phyloP scores from a whole-genome alignment of 2,797 vertebrate genomes.

The Champsocephalus gunnari region DNA sequence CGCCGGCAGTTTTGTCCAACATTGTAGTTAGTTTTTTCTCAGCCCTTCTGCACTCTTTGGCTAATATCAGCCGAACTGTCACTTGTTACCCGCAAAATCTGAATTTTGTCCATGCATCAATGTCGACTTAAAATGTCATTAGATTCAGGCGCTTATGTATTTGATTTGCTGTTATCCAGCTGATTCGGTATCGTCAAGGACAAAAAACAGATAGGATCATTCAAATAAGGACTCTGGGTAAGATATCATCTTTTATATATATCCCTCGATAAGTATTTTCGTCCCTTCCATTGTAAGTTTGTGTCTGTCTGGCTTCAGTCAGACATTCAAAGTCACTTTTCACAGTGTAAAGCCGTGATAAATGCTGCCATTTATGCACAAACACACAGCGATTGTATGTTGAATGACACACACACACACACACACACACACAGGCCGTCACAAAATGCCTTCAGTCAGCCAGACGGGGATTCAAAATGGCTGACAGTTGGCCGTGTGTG shows the following conservation, averaged over 20 bases:
- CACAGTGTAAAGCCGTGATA: constrained; percentile 35
- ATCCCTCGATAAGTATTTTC: background rate
- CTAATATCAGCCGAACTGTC: too few species aligned
- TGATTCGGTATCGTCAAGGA: background rate
- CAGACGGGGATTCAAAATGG: constrained; percentile 71
- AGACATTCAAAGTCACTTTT: constrained; percentile 53
- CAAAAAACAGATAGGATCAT: background rate
- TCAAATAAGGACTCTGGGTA: background rate
- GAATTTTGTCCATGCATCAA: too few species aligned
- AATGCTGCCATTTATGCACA: constrained; percentile 35
- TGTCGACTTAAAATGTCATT: too few species aligned
- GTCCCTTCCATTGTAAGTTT: background rate
- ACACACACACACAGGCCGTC: constrained; percentile 56
- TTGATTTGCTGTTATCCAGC: background rate
- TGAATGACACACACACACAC: constrained; percentile 33
- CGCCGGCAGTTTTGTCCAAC: too few species aligned
- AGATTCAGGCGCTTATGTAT: too few species aligned
- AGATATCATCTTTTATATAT: background rate
- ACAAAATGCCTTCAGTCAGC: constrained; percentile 76
- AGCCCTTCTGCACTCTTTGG: too few species aligned
- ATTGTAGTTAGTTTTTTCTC: too few species aligned
- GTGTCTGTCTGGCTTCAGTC: constrained; percentile 15
- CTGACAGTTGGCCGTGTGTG: constrained; percentile 50
- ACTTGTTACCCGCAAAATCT: too few species aligned
- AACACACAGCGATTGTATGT: constrained; percentile 49